These are phyloP conservation scores for Echinops telfairi DNA, from an alignment of 2,113 vertebrate genomes.

Conservation along the genomic window DNA sequence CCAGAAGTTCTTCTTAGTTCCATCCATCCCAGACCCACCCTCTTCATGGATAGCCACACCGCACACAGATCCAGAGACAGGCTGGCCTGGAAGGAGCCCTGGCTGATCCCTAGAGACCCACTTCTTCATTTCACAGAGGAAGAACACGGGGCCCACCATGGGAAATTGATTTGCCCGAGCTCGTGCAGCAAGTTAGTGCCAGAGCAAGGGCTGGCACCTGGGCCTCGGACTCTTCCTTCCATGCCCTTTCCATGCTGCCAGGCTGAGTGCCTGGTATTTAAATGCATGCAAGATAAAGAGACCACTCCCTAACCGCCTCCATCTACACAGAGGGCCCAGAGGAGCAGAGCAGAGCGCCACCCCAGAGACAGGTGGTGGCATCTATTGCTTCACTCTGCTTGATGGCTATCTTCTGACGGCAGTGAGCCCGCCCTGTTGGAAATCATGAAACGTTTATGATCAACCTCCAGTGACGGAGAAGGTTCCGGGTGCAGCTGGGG, in stretches of 20 bases:
- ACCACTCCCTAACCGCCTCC: neutral
- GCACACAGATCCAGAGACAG: neutral
- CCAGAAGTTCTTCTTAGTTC: neutral
- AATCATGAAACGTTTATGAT: slow-evolving; percentile 71
- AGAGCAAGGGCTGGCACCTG: neutral
- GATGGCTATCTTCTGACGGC: slow-evolving; percentile 81
- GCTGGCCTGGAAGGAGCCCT: neutral
- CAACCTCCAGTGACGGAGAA: slow-evolving; percentile 64
- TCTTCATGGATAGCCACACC: too few relatives aligned
- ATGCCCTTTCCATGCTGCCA: neutral
- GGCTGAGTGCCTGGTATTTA: neutral
- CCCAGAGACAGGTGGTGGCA: slow-evolving; percentile 62
- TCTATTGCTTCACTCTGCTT: slow-evolving; percentile 81
- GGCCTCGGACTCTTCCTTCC: neutral
- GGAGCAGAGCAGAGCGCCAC: slow-evolving; percentile 12
- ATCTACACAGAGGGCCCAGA: slow-evolving; percentile 50
- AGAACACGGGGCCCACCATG: neutral
- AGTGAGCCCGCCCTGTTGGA: neutral
- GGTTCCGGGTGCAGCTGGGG: neutral
- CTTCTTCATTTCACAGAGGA: slow-evolving; percentile 4
- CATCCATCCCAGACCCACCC: too few relatives aligned
- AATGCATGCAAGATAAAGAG: neutral
- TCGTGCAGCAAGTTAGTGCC: neutral
- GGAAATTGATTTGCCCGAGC: neutral
- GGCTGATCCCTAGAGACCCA: neutral